Percentiles rank a stretch among this genome's conserved stretches.
Conservation (phyloP, 2,113 vertebrate genomes). For the Polypterus bichir region DNA sequence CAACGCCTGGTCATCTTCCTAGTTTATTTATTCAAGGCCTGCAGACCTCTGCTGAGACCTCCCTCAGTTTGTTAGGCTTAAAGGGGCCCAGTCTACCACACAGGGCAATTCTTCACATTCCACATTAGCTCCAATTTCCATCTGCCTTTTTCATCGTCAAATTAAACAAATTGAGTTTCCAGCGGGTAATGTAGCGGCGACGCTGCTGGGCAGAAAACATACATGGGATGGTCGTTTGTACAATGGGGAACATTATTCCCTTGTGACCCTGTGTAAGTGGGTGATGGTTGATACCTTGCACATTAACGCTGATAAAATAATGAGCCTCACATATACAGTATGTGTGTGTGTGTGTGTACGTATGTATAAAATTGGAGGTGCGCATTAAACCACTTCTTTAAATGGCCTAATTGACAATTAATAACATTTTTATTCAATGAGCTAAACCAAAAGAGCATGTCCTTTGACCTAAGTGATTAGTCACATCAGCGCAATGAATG, state of each 20-base stretch:
- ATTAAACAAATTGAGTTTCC: conserved; percentile 25
- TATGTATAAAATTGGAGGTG: background rate
- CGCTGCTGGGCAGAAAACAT: conserved; percentile 6
- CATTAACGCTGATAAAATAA: background rate
- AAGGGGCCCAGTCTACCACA: conserved; percentile 53
- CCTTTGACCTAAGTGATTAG: no score
- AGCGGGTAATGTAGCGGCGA: conserved; percentile 7
- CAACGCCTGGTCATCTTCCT: conserved; percentile 57
- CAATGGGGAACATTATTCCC: background rate
- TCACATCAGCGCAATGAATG: no score
- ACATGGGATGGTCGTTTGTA: conserved; percentile 2
- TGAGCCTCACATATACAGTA: background rate
- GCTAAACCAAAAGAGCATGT: no score
- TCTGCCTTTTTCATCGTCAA: conserved; percentile 42
- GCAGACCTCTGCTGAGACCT: conserved; percentile 61
- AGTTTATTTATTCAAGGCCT: conserved; percentile 68
- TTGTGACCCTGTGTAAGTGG: background rate
- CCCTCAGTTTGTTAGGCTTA: conserved; percentile 74
- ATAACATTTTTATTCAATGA: no score
- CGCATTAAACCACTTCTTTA: background rate
- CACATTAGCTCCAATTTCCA: conserved; percentile 61
- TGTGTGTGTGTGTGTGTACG: background rate
- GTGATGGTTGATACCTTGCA: background rate
- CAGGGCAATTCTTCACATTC: conserved; percentile 63
- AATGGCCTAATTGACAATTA: background rate